Evolutionary conservation across 2,888 invertebrate genomes (phyloP).

Genomic region (Cotesia congregata): DNA sequence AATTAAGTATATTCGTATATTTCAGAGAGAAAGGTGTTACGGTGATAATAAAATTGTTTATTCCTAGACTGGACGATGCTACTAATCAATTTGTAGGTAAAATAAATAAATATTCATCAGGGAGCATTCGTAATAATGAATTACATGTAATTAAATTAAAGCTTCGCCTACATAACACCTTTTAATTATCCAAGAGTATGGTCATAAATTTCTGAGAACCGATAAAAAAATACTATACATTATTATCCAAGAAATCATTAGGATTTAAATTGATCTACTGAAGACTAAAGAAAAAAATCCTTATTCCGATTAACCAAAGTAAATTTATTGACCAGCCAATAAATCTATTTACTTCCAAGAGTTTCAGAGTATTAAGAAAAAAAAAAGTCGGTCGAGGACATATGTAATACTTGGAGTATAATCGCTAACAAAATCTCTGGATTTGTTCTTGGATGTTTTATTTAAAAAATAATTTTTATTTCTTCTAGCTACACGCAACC

Average conservation of each 20-base stretch:
- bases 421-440: background rate
- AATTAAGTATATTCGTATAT: constrained; percentile 4
- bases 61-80: too few species aligned
- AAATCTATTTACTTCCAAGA: background rate
- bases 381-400: constrained; percentile 11
- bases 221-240: background rate
- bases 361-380: background rate
- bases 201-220: too few species aligned
- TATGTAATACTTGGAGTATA: background rate
- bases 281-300: background rate
- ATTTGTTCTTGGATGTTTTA: background rate
- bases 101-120: too few species aligned
- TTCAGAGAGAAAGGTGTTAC: constrained; percentile 26
- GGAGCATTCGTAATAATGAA: background rate
- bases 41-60: constrained; percentile 7
- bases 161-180: background rate
- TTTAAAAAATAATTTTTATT: background rate
- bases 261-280: background rate
- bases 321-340: constrained; percentile 36
- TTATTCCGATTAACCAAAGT: constrained; percentile 6
- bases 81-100: too few species aligned
- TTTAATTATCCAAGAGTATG: background rate
- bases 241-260: background rate
- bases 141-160: background rate
- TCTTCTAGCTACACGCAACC: background rate